A percentile compares a stretch with the other conserved stretches of the same genome.
Evolutionary conservation across 2,888 invertebrate species (phyloP).

Genomic region (Phoenoteleia sp.): DNA sequence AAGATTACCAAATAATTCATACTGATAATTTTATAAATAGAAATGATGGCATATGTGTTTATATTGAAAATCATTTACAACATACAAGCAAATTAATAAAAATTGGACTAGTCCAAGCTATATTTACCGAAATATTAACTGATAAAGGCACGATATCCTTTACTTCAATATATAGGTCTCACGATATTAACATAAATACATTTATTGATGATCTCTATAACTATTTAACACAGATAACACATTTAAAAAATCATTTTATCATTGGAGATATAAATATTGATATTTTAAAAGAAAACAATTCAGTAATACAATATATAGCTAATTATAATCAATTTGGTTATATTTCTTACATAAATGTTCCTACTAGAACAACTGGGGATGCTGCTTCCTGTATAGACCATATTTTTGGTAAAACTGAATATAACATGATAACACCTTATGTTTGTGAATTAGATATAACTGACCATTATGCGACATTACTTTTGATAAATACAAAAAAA

Average conservation of each 20-base stretch:
- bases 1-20: neutral
- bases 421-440: neutral
- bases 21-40: constrained; percentile 23
- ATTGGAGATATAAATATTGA: constrained; percentile 25
- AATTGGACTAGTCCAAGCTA: neutral
- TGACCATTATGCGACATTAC: constrained; percentile 7
- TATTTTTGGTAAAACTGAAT: constrained; percentile 12
- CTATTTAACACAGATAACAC: neutral
- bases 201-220: constrained; percentile 3
- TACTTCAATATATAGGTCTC: neutral
- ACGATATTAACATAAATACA: neutral
- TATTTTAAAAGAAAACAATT: neutral
- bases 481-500: neutral
- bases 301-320: neutral
- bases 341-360: neutral
- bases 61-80: neutral
- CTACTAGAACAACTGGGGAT: neutral
- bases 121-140: neutral
- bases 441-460: constrained; percentile 13
- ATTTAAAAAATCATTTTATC: neutral
- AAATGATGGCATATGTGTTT: constrained; percentile 6
- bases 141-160: neutral
- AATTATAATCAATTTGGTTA: constrained; percentile 12
- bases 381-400: constrained; percentile 14
- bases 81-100: constrained; percentile 6